Base-by-base conservation (phyloP, 2,113 vertebrate genomes). In the Ahaetulla prasina region DNA sequence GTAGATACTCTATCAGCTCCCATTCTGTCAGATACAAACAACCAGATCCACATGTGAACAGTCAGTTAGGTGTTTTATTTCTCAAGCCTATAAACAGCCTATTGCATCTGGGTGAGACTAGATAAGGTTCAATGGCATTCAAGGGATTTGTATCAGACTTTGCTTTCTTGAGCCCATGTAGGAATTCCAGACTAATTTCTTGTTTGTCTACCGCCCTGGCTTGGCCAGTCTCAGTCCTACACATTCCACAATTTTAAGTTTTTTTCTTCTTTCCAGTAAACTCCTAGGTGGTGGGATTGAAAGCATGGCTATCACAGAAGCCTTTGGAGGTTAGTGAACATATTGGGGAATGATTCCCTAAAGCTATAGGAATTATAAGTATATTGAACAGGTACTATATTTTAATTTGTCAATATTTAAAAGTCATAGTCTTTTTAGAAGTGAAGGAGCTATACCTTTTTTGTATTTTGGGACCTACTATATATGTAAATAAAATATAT, bases 251-350 rank as follows among this genome's bases (percentile, higher is more conserved):
- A 85, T 35, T 95, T 93, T 91, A 93, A 96, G 89, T 93, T 91
- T 85, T 91, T 93, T 92, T 57, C 50, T 95, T 92, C 94, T 57
- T 90, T 98, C 88, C 95, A 99, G 99, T 95, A 99, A 99, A 97
- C 98, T 99, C 91, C 94, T 99, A 89, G 99, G 99, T 95, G 99
- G 99, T 94, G 99, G 99, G 87, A 97, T 99, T 92, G 99, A 99
- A 97, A 99, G 99, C 93, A 99, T 99, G 99, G 98, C 99, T 87
- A 99, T 99, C 95, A 99, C 99, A 57, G 99, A 99, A 95, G 99
- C 98, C 87, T 99, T 99, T 97, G 99, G 99, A 97, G 99, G 99
- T 99, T 95, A 97, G 97, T 94, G 23, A 47, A 74, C 45, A 6
- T 84, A 47, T 86, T 11, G 16, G 30, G 30, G 14, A 68, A 68